Evolutionary conservation across 2,113 vertebrate genomes (phyloP).

Genomic region (Paradisaea rubra): DNA sequence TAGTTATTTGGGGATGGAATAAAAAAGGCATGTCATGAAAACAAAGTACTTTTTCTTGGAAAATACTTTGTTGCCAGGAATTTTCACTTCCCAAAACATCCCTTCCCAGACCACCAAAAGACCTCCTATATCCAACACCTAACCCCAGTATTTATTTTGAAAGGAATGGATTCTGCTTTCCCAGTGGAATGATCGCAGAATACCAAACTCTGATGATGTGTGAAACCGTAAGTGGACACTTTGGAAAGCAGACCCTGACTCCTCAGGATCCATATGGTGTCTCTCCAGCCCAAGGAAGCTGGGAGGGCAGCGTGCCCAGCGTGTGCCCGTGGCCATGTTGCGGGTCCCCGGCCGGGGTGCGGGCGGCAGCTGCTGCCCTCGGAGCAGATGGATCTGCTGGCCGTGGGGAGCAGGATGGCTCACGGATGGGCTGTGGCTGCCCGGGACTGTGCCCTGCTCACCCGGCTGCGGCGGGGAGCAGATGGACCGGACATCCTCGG

Average conservation of each 20-base stretch:
- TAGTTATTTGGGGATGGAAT: no score
- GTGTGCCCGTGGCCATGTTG: rapidly evolving
- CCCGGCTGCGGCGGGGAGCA: rapidly evolving
- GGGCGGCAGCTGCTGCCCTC: not conserved
- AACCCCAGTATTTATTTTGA: not conserved
- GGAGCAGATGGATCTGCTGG: not conserved
- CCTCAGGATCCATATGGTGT: not conserved
- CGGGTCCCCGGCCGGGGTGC: rapidly evolving
- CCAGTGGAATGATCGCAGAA: not conserved
- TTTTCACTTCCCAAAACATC: not conserved
- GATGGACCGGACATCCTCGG: not conserved
- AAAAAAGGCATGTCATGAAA: not conserved
- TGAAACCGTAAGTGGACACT: not conserved
- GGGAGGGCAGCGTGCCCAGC: rapidly evolving
- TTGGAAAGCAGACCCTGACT: not conserved
- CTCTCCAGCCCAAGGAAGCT: not conserved
- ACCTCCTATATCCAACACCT: not conserved
- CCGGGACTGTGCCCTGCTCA: not conserved
- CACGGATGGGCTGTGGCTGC: not conserved
- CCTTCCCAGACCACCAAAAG: not conserved
- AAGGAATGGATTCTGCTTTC: not conserved
- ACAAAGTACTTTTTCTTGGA: not conserved
- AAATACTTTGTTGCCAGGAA: not conserved
- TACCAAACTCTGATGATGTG: rapidly evolving
- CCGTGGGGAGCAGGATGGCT: not conserved